Conservation (phyloP, 2,888 invertebrate species). For the Torymus aiolomorphi region DNA sequence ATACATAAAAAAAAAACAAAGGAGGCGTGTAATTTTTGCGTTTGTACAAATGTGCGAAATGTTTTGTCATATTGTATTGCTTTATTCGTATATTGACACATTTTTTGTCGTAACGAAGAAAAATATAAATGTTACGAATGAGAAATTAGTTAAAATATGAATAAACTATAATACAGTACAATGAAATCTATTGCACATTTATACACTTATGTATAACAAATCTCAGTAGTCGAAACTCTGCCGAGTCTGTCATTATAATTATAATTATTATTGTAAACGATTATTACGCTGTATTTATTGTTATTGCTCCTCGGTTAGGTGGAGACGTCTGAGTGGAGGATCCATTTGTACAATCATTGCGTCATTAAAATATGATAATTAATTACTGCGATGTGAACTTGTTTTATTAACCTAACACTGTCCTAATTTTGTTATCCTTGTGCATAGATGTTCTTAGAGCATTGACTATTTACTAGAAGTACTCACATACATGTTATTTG, state of each 20-base stretch:
- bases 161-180: conserved; percentile 35
- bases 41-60: conserved; percentile 43
- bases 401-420: conserved; percentile 49
- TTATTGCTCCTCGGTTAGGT: conserved; percentile 74
- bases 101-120: too few relatives aligned
- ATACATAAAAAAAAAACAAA: conserved; percentile 57
- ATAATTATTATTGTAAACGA: conserved; percentile 71
- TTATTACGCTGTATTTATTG: conserved; percentile 71
- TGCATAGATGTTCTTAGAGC: background rate
- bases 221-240: conserved; percentile 57
- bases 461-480: too few relatives aligned
- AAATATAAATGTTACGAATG: background rate
- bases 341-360: conserved; percentile 76
- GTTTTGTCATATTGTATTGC: conserved; percentile 41
- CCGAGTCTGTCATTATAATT: conserved; percentile 62
- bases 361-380: conserved; percentile 76
- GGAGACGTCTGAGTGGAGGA: conserved; percentile 72
- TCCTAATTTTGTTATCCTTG: background rate
- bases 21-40: conserved; percentile 58
- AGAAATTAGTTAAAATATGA: conserved; percentile 20
- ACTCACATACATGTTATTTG: too few relatives aligned
- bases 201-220: conserved; percentile 47
- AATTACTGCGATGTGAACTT: conserved; percentile 60
- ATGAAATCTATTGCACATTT: too few relatives aligned
- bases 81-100: too few relatives aligned